Conservation (phyloP, 2,888 invertebrate species). For the Carterocephalus palaemon region DNA sequence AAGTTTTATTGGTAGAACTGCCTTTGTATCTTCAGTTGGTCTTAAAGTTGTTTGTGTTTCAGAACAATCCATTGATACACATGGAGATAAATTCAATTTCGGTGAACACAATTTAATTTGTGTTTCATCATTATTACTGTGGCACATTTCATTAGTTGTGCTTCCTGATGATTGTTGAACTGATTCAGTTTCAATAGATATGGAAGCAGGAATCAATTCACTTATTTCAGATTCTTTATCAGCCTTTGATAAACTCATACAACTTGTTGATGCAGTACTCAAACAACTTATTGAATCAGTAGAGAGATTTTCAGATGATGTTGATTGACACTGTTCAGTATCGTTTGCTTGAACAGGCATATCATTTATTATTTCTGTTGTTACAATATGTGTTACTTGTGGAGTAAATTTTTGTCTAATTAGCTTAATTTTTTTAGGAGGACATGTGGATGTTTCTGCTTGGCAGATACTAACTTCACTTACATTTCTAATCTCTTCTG, state of each 20-base stretch:
- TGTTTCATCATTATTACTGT: constrained; percentile 6
- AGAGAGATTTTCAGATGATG: constrained; percentile 47
- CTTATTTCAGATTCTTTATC: constrained; percentile 9
- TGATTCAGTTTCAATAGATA: constrained; percentile 15
- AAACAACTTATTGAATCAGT: constrained; percentile 37
- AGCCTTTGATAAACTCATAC: constrained; percentile 36
- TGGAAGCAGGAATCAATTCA: constrained; percentile 2
- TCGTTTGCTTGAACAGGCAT: constrained; percentile 35
- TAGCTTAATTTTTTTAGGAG: constrained; percentile 71
- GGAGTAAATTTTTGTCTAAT: constrained; percentile 63
- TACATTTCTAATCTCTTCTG: constrained; percentile 69
- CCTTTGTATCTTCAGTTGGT: constrained; percentile 15
- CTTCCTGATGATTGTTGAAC: constrained; percentile 14
- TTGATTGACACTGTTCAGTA: constrained; percentile 61
- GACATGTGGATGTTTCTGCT: constrained; percentile 70
- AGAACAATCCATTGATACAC: too few species aligned
- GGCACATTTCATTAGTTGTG: constrained; percentile 10
- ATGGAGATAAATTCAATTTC: too few species aligned
- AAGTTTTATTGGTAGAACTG: constrained; percentile 13
- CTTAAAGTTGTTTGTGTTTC: not conserved
- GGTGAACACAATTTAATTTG: constrained; percentile 2
- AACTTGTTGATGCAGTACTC: constrained; percentile 38
- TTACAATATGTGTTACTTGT: constrained; percentile 44
- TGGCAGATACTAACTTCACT: constrained; percentile 73
- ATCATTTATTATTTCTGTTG: constrained; percentile 35